phyloP scores from a whole-genome alignment of 2,888 invertebrate genomes.

The Thyatira batis region DNA sequence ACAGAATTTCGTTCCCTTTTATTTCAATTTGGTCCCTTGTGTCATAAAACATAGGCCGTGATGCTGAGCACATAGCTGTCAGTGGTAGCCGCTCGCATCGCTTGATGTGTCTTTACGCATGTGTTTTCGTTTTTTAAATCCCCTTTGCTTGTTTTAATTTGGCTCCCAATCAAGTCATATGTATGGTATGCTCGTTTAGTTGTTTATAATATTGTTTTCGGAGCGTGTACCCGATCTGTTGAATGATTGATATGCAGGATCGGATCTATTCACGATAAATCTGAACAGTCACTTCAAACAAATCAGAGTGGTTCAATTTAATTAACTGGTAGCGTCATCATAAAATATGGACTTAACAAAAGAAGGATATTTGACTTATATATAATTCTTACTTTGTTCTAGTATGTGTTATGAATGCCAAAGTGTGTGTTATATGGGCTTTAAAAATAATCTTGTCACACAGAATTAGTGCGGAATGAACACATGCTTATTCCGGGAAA shows the following conservation, averaged over 20 bases:
- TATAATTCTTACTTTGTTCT: too few relatives aligned
- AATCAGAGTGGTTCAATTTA: background rate
- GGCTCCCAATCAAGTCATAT: conserved; percentile 16
- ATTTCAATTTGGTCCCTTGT: conserved; percentile 53
- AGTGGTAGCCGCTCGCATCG: conserved; percentile 32
- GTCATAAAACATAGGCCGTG: conserved; percentile 61
- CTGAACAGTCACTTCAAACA: background rate
- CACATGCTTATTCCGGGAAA: too few relatives aligned
- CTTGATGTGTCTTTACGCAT: conserved; percentile 27
- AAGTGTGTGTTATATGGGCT: too few relatives aligned
- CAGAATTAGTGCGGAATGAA: too few relatives aligned
- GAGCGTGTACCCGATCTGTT: background rate
- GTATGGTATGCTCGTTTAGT: background rate
- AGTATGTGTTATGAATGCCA: too few relatives aligned
- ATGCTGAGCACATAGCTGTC: conserved; percentile 45
- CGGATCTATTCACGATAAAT: background rate
- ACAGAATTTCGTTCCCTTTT: conserved; percentile 58
- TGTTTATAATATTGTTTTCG: background rate
- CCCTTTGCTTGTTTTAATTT: conserved; percentile 25
- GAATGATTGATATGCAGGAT: conserved; percentile 1
- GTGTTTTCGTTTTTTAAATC: conserved; percentile 26
- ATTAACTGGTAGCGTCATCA: background rate
- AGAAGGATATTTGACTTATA: too few relatives aligned
- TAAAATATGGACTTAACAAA: too few relatives aligned
- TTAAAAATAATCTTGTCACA: too few relatives aligned